Evolutionary conservation across 2,113 vertebrate genomes (phyloP).

Genomic region (Esox niger): DNA sequence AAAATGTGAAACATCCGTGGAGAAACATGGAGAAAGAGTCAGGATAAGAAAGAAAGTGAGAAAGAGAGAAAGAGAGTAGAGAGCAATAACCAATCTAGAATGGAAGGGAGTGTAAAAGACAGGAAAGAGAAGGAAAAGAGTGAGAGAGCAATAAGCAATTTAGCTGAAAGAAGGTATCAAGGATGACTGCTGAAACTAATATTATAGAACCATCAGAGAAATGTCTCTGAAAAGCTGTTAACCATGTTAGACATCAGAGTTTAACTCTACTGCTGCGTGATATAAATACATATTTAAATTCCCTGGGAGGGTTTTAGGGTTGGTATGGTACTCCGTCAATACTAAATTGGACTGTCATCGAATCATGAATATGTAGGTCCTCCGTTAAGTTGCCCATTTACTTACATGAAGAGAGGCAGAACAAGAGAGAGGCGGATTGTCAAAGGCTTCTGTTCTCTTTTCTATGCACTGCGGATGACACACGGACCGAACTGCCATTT

Average conservation of each 20-base stretch:
- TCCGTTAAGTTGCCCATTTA: too few species aligned
- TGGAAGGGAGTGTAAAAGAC: too few species aligned
- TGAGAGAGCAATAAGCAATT: constrained; percentile 42
- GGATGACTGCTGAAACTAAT: constrained; percentile 48
- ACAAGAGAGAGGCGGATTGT: too few species aligned
- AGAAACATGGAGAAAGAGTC: constrained; percentile 34
- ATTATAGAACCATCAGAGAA: constrained; percentile 34
- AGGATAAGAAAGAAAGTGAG: not conserved
- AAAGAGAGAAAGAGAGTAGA: too few species aligned
- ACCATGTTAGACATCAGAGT: constrained; percentile 21
- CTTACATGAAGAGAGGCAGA: too few species aligned
- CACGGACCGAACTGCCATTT: too few species aligned
- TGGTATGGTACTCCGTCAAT: constrained; percentile 3
- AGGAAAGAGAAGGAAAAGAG: too few species aligned
- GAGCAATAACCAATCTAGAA: constrained; percentile 44
- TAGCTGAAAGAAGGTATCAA: constrained; percentile 26
- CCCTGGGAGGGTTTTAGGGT: not conserved
- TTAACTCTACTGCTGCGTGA: constrained; percentile 16
- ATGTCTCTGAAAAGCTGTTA: constrained; percentile 19
- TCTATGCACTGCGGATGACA: too few species aligned
- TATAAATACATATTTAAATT: constrained; percentile 32
- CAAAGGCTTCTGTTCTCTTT: too few species aligned
- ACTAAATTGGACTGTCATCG: constrained; percentile 5
- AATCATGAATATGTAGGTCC: not conserved
- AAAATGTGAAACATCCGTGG: constrained; percentile 37